phyloP scores from a whole-genome alignment of 2,113 vertebrate species.

The Cinclus cinclus region DNA sequence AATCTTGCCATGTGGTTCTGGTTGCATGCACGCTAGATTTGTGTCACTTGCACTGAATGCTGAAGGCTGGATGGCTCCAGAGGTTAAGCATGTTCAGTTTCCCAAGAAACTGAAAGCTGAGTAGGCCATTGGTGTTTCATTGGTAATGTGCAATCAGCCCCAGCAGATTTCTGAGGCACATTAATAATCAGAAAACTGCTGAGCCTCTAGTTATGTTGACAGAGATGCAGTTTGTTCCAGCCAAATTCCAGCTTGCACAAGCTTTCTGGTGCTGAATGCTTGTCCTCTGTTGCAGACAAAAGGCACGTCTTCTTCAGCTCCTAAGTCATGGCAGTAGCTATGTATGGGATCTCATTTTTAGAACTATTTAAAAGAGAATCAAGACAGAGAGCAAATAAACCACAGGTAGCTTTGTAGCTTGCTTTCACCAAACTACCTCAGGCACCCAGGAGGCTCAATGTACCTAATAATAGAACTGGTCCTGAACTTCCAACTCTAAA shows the following conservation, averaged over 20 bases:
- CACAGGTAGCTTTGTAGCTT: background rate
- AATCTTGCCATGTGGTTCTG: background rate
- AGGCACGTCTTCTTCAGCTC: background rate
- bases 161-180: conserved; percentile 56
- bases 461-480: background rate
- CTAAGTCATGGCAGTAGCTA: background rate
- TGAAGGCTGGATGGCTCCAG: conserved; percentile 18
- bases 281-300: conserved; percentile 33
- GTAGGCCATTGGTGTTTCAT: background rate
- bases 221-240: conserved; percentile 37
- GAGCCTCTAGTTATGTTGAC: conserved; percentile 37
- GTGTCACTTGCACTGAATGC: background rate
- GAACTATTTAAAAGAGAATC: background rate
- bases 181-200: conserved; percentile 65
- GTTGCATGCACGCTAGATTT: background rate
- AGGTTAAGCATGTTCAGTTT: background rate
- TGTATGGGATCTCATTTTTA: background rate
- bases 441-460: background rate
- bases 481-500: background rate
- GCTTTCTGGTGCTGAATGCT: background rate
- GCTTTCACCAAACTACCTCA: background rate
- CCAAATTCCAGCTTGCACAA: conserved; percentile 11
- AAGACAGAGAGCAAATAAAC: background rate
- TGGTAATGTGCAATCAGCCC: conserved; percentile 27
- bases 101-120: conserved; percentile 16